phyloP scores from a whole-genome alignment of 2,797 vertebrate species.

The Sebastes trivittatus region DNA sequence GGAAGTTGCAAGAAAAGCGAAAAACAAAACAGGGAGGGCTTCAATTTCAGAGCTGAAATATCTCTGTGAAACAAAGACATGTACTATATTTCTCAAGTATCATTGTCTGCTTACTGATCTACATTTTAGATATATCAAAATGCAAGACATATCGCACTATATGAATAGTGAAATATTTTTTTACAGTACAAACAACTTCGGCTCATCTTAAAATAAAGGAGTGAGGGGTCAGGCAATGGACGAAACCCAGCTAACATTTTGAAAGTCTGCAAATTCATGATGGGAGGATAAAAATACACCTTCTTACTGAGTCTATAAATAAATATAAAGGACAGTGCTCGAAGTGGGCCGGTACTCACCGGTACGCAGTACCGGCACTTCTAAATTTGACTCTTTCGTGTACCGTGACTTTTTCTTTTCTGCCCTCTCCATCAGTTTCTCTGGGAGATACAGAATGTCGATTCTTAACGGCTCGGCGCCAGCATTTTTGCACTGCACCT shows the following conservation, averaged over 20 bases:
- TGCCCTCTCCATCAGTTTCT: too few relatives aligned
- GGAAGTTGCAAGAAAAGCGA: background rate
- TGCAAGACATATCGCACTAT: background rate
- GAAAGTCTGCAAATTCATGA: background rate
- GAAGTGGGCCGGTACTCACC: too few relatives aligned
- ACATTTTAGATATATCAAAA: background rate
- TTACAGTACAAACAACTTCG: background rate
- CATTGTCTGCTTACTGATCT: background rate
- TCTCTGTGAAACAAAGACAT: background rate
- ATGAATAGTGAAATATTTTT: background rate
- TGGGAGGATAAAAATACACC: background rate
- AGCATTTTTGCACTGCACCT: too few relatives aligned
- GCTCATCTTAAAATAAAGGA: background rate
- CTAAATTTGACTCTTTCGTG: too few relatives aligned
- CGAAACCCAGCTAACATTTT: background rate
- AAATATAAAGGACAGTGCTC: background rate
- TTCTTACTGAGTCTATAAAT: background rate
- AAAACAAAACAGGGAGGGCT: background rate
- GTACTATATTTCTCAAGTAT: background rate
- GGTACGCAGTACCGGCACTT: too few relatives aligned
- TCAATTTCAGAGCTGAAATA: background rate
- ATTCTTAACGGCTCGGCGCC: too few relatives aligned
- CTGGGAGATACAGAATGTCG: too few relatives aligned
- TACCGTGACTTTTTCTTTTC: too few relatives aligned
- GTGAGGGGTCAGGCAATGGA: background rate